Percentiles rank a stretch among this genome's conserved stretches.
phyloP scores from a whole-genome alignment of 2,113 vertebrate genomes.

The Scytalopus superciliaris region DNA sequence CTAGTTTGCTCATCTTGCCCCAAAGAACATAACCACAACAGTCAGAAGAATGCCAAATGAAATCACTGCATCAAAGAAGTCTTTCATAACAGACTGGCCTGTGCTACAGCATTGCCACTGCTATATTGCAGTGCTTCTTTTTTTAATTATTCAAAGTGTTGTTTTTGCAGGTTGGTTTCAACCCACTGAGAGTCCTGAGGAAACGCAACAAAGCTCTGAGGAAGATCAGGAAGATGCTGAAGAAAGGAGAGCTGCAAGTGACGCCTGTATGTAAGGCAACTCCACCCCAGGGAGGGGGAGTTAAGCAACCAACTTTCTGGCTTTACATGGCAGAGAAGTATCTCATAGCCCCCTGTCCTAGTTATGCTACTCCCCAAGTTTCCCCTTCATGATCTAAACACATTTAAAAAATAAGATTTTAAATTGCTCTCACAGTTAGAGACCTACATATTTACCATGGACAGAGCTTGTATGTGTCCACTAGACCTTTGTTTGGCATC shows the following conservation, averaged over 20 bases:
- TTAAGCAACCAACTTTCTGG: neutral
- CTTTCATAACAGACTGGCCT: neutral
- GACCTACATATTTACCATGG: neutral
- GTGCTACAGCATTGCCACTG: neutral
- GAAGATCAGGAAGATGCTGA: conserved; percentile 86
- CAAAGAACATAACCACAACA: neutral
- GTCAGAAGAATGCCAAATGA: neutral
- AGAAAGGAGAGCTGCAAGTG: conserved; percentile 81
- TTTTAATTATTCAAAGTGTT: neutral
- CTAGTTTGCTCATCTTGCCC: neutral
- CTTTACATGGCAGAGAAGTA: neutral
- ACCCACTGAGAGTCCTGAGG: conserved; percentile 84
- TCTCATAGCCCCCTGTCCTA: neutral
- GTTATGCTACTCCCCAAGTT: neutral
- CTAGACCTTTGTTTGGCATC: neutral
- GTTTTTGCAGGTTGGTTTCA: conserved; percentile 86
- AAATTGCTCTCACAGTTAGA: neutral
- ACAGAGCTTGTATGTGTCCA: neutral
- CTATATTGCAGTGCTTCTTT: neutral
- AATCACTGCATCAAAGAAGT: neutral
- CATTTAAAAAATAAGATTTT: neutral
- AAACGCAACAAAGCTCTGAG: conserved; percentile 93
- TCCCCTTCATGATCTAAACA: neutral
- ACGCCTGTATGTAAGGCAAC: conserved; percentile 75
- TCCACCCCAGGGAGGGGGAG: rapidly evolving